A percentile compares a stretch with the other conserved stretches of the same genome.
Conservation (phyloP, 92 coral and sea anemone species). For the Porites divaricata region DNA sequence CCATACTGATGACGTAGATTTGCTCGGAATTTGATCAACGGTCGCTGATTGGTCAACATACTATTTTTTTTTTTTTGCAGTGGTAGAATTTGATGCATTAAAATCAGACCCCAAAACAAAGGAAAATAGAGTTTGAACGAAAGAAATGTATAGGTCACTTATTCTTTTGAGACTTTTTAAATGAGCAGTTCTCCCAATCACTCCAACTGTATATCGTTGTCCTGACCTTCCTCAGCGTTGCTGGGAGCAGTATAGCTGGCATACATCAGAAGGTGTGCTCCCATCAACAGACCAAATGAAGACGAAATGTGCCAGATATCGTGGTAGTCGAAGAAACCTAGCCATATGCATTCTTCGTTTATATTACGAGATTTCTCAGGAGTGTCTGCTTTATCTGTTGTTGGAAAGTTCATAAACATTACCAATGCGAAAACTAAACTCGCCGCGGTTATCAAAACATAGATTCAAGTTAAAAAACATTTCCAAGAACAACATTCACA, state of each 20-base stretch:
- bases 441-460: conserved; percentile 36
- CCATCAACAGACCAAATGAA: conserved; percentile 82
- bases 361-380: conserved; percentile 78
- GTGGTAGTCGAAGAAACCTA: conserved; percentile 73
- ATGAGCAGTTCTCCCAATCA: no score
- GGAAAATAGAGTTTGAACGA: no score
- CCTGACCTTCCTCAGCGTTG: background rate
- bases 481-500: no score
- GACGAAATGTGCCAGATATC: conserved; percentile 94
- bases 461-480: conserved; percentile 42
- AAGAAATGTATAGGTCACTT: no score
- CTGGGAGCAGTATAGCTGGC: conserved; percentile 35
- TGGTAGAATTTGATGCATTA: no score
- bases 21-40: no score
- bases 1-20: no score
- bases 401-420: conserved; percentile 55
- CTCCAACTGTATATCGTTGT: background rate
- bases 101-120: no score
- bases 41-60: no score
- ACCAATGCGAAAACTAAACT: conserved; percentile 42
- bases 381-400: conserved; percentile 62
- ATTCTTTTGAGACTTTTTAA: no score
- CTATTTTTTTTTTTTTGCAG: no score
- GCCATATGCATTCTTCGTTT: conserved; percentile 64
- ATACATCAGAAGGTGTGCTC: conserved; percentile 68